Base-by-base conservation (phyloP, 1,140 invertebrate species). In the Dolichoris vasculosae region DNA sequence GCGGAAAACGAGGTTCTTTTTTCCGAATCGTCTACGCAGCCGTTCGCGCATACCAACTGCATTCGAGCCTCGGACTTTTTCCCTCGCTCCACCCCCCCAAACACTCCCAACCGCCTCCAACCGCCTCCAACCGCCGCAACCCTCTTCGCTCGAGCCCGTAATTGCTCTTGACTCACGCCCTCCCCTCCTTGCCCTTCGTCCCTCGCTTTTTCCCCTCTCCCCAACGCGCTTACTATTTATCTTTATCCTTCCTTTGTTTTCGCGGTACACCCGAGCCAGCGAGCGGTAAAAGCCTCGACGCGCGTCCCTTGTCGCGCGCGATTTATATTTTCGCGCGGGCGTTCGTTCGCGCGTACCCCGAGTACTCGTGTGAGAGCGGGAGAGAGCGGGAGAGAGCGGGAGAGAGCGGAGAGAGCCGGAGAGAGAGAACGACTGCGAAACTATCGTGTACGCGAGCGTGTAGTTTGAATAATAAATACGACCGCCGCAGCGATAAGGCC, bases 381-480 rank as follows among this genome's bases (percentile, higher is more conserved):
- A 35, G 26, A 67, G 32, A 2, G 15, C 17, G 64, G 6, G n/a
- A 6, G n/a, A 11, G 69, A 73, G 32, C 8, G 38, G 9, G 71
- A n/a, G 40, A 48, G 40, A 3, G n/a, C n/a, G n/a, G 43, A 32
- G 26, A 51, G 75, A 55, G 75, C 15, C 6, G 30, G 46, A 35
- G 46, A 32, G 30, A 59, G 48, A 20, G 51, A n/a, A n/a, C n/a
- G n/a, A n/a, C n/a, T n/a, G n/a, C n/a, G n/a, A 77, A 67, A 43
- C 38, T 23, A 75, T 40, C 35, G 35, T 55, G 82, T n/a, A 51
- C 51, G 46, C 26, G 82, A 32, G 32, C 30, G 26, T 55, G 63
- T 48, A 84, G 63, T 82, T 85, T 87, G 88, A 90, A 90, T 91
- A 90, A 90, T 90, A 90, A 89, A 91, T 89, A 87, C 82, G 87